Evolutionary conservation across 2,797 vertebrate genomes (phyloP).

Genomic region (Cuniculus paca): DNA sequence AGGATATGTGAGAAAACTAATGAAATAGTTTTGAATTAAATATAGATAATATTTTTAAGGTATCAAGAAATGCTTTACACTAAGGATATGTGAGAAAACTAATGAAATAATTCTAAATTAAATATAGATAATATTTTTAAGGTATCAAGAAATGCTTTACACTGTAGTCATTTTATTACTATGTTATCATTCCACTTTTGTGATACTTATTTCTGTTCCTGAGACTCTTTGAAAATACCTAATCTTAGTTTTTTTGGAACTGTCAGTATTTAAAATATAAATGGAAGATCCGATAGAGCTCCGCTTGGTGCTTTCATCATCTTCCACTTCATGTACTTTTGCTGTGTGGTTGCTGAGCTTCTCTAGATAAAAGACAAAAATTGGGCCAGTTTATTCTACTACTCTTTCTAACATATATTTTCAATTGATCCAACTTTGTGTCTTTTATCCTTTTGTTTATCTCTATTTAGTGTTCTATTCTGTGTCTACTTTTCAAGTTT

Average conservation of each 20-base stretch:
- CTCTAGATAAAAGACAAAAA: constrained; percentile 14
- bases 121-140: constrained; percentile 15
- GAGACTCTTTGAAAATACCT: constrained; percentile 37
- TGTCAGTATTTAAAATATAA: constrained; percentile 53
- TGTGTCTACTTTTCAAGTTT: constrained; percentile 2
- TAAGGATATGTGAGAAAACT: background rate
- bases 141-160: background rate
- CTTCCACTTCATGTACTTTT: background rate
- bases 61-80: background rate
- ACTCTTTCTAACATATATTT: background rate
- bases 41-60: background rate
- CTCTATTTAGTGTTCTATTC: background rate
- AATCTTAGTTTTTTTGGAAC: constrained; percentile 15
- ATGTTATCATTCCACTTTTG: constrained; percentile 3
- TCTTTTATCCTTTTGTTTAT: background rate
- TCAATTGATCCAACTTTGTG: background rate
- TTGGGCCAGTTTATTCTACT: background rate
- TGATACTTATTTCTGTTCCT: background rate
- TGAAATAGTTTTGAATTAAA: constrained; percentile 53
- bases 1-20: background rate
- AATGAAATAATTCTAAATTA: constrained; percentile 53
- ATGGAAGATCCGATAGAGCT: background rate
- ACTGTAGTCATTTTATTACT: background rate
- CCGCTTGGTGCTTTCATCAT: background rate
- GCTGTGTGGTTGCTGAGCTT: background rate